A percentile compares a stretch with the other conserved stretches of the same genome.
Evolutionary conservation across 2,797 vertebrate species (phyloP).

Genomic region (Schizothorax lantsangensis): DNA sequence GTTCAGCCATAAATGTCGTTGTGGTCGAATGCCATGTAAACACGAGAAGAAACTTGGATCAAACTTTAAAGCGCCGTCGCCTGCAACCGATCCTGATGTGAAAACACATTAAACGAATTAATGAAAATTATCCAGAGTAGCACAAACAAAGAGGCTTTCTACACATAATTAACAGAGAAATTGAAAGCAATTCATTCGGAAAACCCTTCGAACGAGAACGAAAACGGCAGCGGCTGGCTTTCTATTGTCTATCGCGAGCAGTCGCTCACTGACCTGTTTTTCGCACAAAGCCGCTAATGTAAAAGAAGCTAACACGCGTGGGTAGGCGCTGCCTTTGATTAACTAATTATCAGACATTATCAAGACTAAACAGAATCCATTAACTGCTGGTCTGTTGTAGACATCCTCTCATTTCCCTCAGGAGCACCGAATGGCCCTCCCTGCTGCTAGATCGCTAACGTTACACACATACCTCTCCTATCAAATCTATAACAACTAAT

Average conservation of each 20-base stretch:
- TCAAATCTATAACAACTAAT: slow-evolving; percentile 79
- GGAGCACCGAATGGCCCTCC: slow-evolving; percentile 57
- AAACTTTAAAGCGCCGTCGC: slow-evolving; percentile 51
- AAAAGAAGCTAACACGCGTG: slow-evolving; percentile 72
- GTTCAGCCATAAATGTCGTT: slow-evolving; percentile 16
- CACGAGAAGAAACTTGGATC: slow-evolving; percentile 28
- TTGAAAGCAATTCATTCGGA: slow-evolving; percentile 30
- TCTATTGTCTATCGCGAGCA: slow-evolving; percentile 30
- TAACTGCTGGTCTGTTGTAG: slow-evolving; percentile 72
- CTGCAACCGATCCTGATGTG: slow-evolving; percentile 54
- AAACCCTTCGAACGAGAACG: slow-evolving; percentile 1
- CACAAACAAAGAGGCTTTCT: slow-evolving; percentile 27
- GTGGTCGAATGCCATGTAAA: slow-evolving; percentile 39
- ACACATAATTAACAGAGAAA: slow-evolving; percentile 38
- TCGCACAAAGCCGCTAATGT: slow-evolving; percentile 62
- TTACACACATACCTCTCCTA: slow-evolving; percentile 71
- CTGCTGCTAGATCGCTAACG: slow-evolving; percentile 53
- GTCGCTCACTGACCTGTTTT: slow-evolving; percentile 63
- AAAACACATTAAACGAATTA: slow-evolving; percentile 9
- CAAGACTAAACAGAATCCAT: slow-evolving; percentile 84
- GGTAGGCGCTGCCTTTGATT: slow-evolving; percentile 78
- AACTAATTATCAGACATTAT: slow-evolving; percentile 85
- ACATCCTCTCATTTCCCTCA: slow-evolving; percentile 74
- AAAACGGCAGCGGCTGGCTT: neutral
- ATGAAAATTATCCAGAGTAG: neutral